Evolutionary conservation across 2,797 vertebrate genomes (phyloP), one percentile per base, ranked within the genome.

Genomic region (Catostomus latipinnis): DNA sequence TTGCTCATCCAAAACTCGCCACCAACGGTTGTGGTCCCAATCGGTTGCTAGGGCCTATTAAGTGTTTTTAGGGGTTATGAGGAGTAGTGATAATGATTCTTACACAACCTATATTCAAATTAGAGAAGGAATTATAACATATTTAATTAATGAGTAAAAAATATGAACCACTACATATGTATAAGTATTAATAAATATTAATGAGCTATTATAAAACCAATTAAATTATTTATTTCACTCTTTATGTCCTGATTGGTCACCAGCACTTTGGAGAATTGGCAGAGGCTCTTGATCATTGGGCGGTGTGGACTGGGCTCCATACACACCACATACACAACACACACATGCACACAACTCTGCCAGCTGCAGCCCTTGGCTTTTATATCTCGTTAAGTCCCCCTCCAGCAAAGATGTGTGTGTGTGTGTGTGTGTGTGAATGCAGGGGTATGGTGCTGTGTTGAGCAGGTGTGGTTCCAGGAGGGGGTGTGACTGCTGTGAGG

Each of bases 401-500:
- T 52, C 52, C 72, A 60, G 52, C 60, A 46, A n/a, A 65, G 61
- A 57, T 50, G 48, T 74, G 52, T 66, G 8, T 61, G 45, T 73
- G 68, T 58, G 14, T 10, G 18, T 72, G 68, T 60, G 5, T 66
- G 57, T 58, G 46, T 49, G 66, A 34, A 34, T 62, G 22, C 5
- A 65, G 48, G 34, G 62, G 71, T 46, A 48, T 74, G 79, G 34
- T 81, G 76, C 56, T 63, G 43, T 48, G 72, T 16, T 72, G 76
- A 80, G 83, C 76, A 82, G 80, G 67, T 84, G 83, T 79, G 76
- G 18, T 14, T 71, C 45, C 57, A 66, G 77, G 73, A 76, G 72
- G 77, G 72, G 81, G 81, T 79, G 53, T 66, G 73, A 76, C 43
- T 22, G 53, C 72, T 74, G 58, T 78, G 67, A 75, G 77, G 52